Conservation (phyloP, 2,113 vertebrate genomes). For the Psilopsiagon aymara region DNA sequence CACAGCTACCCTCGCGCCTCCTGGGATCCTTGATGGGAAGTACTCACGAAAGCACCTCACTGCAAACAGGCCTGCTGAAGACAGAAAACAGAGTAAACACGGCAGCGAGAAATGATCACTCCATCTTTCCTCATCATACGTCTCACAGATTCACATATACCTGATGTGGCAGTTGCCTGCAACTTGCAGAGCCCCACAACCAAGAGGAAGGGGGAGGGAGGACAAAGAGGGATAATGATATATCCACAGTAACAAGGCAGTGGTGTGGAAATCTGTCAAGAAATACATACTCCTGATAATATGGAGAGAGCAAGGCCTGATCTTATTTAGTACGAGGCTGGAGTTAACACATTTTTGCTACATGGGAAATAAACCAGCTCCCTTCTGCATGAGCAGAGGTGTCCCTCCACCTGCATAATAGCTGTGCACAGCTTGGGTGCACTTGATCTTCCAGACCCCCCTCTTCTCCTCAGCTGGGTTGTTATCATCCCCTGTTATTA, state of each 20-base stretch:
- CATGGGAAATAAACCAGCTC: neutral
- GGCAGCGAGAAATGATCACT: neutral
- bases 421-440: conserved; percentile 35
- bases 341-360: conserved; percentile 13
- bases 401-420: conserved; percentile 1
- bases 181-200: neutral
- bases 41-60: neutral
- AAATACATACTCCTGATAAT: neutral
- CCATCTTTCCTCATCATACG: neutral
- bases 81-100: neutral
- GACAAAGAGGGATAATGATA: neutral
- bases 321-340: neutral
- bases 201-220: neutral
- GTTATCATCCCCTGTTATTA: conserved; percentile 58
- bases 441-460: conserved; percentile 46
- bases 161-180: neutral
- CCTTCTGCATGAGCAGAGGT: neutral
- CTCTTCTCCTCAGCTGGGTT: conserved; percentile 26
- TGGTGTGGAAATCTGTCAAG: conserved; percentile 22
- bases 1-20: rapidly evolving
- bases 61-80: neutral
- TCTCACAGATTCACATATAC: neutral
- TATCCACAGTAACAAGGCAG: neutral
- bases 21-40: neutral
- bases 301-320: neutral